These are phyloP conservation scores for Halyomorpha halys DNA, from an alignment of 1,140 invertebrate genomes.

Conservation along the genomic window DNA sequence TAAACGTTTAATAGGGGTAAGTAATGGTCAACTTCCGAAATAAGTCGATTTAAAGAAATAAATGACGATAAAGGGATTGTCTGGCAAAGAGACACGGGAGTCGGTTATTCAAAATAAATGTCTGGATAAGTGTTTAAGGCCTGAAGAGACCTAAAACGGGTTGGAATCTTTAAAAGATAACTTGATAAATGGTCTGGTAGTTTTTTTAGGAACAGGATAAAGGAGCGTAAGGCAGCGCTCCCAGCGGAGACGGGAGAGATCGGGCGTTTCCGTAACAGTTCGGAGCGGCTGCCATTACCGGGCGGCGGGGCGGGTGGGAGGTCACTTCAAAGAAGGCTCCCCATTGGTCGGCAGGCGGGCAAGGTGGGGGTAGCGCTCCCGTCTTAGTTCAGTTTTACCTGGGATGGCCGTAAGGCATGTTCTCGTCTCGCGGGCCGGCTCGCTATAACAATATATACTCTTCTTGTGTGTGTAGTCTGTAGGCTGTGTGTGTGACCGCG, in stretches of 20 bases:
- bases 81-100: no score
- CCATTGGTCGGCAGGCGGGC: slow-evolving; percentile 27
- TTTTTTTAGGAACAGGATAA: slow-evolving; percentile 13
- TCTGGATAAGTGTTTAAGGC: slow-evolving; percentile 8
- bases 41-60: no score
- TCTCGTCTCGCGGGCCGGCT: slow-evolving; percentile 16
- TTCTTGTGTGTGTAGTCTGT: background rate
- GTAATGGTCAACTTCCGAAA: no score
- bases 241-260: slow-evolving; percentile 16
- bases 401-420: slow-evolving; percentile 27
- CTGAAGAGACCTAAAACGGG: slow-evolving; percentile 5
- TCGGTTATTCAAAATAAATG: background rate
- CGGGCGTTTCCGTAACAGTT: slow-evolving; percentile 20
- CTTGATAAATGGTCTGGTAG: slow-evolving; percentile 17
- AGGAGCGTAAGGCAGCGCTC: background rate
- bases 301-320: slow-evolving; percentile 26
- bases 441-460: slow-evolving; percentile 18
- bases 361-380: slow-evolving; percentile 23
- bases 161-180: slow-evolving; percentile 6
- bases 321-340: slow-evolving; percentile 27
- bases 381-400: slow-evolving; percentile 26
- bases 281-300: slow-evolving; percentile 27
- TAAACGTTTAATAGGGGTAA: no score
- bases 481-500: slow-evolving; percentile 18
- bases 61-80: no score